phyloP scores from a whole-genome alignment of 2,797 vertebrate species.

The Microctenopoma lineatum region DNA sequence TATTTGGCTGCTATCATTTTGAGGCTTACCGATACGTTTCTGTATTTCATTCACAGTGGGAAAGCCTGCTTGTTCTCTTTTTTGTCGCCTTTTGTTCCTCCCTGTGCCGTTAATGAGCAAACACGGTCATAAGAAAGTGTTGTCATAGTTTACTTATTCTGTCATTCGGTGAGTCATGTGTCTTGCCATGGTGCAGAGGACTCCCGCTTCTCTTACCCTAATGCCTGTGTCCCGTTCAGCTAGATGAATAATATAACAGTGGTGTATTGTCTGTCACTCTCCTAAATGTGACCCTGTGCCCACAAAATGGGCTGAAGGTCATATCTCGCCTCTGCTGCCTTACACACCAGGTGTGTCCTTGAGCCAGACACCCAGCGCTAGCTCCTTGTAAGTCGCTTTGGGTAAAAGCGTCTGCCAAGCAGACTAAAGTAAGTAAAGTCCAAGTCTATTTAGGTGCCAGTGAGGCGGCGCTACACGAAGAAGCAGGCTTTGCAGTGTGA shows the following conservation, averaged over 20 bases:
- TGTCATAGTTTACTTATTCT: conserved; percentile 50
- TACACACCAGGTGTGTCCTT: no score
- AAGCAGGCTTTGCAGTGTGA: conserved; percentile 4
- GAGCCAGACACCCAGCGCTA: no score
- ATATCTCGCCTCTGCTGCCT: not conserved
- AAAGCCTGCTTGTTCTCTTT: conserved; percentile 1
- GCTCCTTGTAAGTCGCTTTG: no score
- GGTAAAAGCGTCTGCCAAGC: no score
- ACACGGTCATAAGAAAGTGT: conserved; percentile 40
- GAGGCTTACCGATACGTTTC: not conserved
- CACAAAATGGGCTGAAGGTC: not conserved
- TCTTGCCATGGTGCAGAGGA: conserved; percentile 29
- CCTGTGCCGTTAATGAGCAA: conserved; percentile 43
- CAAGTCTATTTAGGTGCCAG: conserved; percentile 6
- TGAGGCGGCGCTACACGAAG: not conserved
- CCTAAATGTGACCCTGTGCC: no score
- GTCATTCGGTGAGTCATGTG: conserved; percentile 61
- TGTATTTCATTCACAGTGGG: not conserved
- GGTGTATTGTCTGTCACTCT: conserved; percentile 4
- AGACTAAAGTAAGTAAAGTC: no score
- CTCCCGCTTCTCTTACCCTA: conserved; percentile 22
- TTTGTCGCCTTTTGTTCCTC: conserved; percentile 12
- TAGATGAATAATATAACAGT: conserved; percentile 23
- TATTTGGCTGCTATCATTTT: conserved; percentile 2
- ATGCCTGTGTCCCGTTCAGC: conserved; percentile 11